Conservation (phyloP, 2,113 vertebrate species). For the Willisornis vidua region DNA sequence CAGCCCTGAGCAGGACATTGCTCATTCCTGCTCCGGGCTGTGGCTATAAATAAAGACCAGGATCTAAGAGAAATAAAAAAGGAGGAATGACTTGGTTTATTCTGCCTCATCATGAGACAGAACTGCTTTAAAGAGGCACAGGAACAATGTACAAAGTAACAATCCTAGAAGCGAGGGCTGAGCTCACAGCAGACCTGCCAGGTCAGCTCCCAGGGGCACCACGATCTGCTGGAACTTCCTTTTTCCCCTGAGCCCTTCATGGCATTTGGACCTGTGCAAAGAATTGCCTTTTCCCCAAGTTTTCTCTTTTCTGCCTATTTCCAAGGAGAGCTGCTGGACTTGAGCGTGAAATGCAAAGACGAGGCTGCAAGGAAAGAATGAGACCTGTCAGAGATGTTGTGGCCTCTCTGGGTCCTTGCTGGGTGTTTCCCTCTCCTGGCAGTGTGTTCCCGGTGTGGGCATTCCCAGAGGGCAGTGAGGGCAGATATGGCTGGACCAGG, state of each 20-base stretch:
- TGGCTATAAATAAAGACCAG: conserved; percentile 41
- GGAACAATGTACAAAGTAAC: not conserved
- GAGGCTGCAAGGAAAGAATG: not conserved
- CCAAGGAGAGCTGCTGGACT: not conserved
- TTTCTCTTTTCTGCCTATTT: not conserved
- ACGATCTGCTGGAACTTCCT: not conserved
- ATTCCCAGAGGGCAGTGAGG: not conserved
- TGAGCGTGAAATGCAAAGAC: rapidly evolving
- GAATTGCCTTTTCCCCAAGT: not conserved
- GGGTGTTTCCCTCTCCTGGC: not conserved
- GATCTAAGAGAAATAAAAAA: not conserved
- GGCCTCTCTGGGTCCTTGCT: not conserved
- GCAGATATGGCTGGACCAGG: rapidly evolving
- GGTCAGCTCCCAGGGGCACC: not conserved
- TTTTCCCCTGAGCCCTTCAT: not conserved
- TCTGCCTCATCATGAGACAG: not conserved
- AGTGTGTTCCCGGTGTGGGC: not conserved
- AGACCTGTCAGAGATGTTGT: not conserved
- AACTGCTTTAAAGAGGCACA: not conserved
- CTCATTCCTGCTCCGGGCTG: not conserved
- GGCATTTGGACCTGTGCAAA: not conserved
- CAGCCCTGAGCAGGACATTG: not conserved
- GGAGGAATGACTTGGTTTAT: not conserved
- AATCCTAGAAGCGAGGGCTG: not conserved
- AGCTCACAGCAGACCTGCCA: not conserved